Evolutionary conservation across 2,797 vertebrate species (phyloP).

Genomic region (Melanotaenia parkinsoni): DNA sequence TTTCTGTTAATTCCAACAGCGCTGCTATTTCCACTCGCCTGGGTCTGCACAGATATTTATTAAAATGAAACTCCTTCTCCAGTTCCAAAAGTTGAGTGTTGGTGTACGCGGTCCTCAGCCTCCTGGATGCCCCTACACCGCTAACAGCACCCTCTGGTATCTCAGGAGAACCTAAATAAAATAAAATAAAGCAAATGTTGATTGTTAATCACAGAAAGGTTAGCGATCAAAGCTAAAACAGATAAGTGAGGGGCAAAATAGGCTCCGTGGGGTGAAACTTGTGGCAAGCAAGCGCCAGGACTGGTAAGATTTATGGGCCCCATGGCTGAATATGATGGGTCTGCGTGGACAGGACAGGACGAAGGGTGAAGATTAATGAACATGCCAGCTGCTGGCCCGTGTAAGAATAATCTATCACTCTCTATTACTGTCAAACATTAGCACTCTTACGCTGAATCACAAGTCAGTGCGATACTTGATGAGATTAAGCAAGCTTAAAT

Average conservation of each 20-base stretch:
- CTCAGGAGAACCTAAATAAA: constrained; percentile 68
- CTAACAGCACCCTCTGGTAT: constrained; percentile 61
- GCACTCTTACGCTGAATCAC: constrained; percentile 90
- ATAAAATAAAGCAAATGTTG: constrained; percentile 12
- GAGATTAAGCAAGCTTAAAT: constrained; percentile 90
- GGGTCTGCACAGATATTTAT: constrained; percentile 97
- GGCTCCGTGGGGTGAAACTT: constrained; percentile 80
- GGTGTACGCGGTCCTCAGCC: constrained; percentile 95
- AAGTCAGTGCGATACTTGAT: constrained; percentile 85
- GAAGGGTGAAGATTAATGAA: constrained; percentile 90
- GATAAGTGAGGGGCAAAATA: constrained; percentile 21
- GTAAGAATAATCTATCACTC: constrained; percentile 96
- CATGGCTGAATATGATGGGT: constrained; percentile 79
- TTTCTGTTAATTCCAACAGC: constrained; percentile 93
- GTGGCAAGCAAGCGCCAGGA: constrained; percentile 63
- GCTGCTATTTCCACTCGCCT: constrained; percentile 95
- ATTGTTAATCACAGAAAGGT: constrained; percentile 15
- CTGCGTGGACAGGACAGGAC: constrained; percentile 79
- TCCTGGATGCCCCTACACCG: constrained; percentile 85
- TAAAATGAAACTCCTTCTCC: constrained; percentile 99
- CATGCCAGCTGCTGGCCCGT: constrained; percentile 94
- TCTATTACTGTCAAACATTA: constrained; percentile 98
- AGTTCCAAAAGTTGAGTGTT: constrained; percentile 97
- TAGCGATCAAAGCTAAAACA: constrained; percentile 25
- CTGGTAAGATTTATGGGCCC: constrained; percentile 79